Conservation (phyloP, 1,140 invertebrate genomes). For the Euglossa dilemma region DNA sequence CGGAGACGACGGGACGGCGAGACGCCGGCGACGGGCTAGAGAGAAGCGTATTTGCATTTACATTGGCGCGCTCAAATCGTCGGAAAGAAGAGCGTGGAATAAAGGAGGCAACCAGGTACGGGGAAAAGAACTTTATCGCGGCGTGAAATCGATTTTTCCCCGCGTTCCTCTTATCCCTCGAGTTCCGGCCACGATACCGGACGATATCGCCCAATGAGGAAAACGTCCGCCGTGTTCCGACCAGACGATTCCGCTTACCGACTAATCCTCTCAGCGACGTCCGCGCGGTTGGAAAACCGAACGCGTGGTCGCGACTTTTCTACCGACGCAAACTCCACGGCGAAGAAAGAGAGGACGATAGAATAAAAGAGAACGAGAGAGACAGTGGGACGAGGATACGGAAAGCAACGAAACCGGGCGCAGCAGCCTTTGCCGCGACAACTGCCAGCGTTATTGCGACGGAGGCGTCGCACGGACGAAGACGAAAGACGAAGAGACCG, state of each 20-base stretch:
- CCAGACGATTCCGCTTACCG: too few species aligned
- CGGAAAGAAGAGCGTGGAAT: slow-evolving; percentile 55
- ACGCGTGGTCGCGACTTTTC: too few species aligned
- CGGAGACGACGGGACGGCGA: slow-evolving; percentile 13
- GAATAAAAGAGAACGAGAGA: background rate
- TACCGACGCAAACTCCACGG: background rate
- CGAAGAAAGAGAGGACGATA: slow-evolving; percentile 10
- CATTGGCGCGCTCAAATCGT: slow-evolving; percentile 65
- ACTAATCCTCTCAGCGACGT: too few species aligned
- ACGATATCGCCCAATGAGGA: background rate
- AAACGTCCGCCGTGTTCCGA: too few species aligned
- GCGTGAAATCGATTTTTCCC: slow-evolving; percentile 42
- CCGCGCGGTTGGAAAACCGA: too few species aligned
- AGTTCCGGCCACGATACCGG: background rate
- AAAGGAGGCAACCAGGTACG: slow-evolving; percentile 57
- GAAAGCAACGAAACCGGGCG: slow-evolving; percentile 2
- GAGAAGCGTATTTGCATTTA: slow-evolving; percentile 66
- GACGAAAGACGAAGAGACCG: slow-evolving; percentile 12
- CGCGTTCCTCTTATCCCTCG: background rate
- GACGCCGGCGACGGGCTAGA: slow-evolving; percentile 19
- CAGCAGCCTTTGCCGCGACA: background rate
- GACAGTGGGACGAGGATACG: background rate
- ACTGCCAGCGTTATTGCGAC: slow-evolving; percentile 15
- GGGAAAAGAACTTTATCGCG: slow-evolving; percentile 34
- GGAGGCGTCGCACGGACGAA: slow-evolving; percentile 16